Percentiles rank a stretch among this genome's conserved stretches.
phyloP scores from a whole-genome alignment of 1,140 invertebrate genomes.

The Littorina saxatilis region DNA sequence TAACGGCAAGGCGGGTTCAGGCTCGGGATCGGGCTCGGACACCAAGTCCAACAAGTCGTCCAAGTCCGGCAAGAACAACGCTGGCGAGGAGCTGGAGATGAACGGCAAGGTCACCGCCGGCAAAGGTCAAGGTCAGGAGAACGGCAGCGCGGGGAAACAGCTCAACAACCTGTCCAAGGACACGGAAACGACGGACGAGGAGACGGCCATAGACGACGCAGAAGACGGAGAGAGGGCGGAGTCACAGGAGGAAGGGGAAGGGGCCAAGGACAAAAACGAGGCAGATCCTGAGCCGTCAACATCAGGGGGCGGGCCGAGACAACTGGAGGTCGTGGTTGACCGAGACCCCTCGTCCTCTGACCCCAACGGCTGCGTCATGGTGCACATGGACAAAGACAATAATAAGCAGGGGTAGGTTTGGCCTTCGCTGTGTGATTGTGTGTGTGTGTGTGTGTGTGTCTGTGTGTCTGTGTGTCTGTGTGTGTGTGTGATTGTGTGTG shows the following conservation, averaged over 20 bases:
- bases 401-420: neutral
- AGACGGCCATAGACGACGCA: neutral
- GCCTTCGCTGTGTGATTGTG: neutral
- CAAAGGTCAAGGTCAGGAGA: too few relatives aligned
- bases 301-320: neutral
- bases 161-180: neutral
- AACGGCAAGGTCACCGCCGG: too few relatives aligned
- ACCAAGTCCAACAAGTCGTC: neutral
- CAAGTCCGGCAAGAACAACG: neutral
- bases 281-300: neutral
- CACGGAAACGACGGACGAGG: neutral
- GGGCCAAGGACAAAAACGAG: neutral
- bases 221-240: neutral
- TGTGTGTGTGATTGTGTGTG: neutral
- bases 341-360: neutral
- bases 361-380: neutral
- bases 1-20: neutral
- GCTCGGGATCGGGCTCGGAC: neutral
- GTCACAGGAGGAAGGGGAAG: neutral
- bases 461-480: neutral
- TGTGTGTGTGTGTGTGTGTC: neutral
- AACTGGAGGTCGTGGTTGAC: slow-evolving; percentile 13
- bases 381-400: neutral
- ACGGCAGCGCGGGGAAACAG: too few relatives aligned
- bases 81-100: too few relatives aligned